Conservation (phyloP, 2,797 vertebrate genomes). For the Acomys russatus region DNA sequence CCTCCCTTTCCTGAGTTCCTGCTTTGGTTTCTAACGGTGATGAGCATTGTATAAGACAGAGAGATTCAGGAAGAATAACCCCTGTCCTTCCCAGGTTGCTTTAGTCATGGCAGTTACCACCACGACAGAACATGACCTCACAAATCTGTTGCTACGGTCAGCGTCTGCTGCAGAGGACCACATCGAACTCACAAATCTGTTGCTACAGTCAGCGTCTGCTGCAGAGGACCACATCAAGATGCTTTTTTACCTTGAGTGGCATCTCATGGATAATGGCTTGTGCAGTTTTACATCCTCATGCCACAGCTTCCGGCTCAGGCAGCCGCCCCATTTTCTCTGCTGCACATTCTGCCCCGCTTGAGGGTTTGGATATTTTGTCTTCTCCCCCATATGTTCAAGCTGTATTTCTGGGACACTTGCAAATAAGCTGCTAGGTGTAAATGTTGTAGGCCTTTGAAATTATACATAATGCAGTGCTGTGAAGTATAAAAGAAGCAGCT, state of each 20-base stretch:
- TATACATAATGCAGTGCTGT: slow-evolving; percentile 71
- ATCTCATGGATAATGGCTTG: neutral
- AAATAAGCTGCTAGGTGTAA: slow-evolving; percentile 55
- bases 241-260: neutral
- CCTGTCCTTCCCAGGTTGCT: neutral
- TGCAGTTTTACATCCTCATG: rapidly evolving
- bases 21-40: neutral
- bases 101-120: neutral
- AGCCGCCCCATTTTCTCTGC: neutral
- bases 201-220: neutral
- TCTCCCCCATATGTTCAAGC: slow-evolving; percentile 62
- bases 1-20: neutral
- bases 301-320: neutral
- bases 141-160: neutral
- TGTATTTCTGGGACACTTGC: slow-evolving; percentile 71
- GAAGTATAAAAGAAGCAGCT: slow-evolving; percentile 63
- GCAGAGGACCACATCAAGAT: neutral
- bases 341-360: neutral
- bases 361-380: slow-evolving; percentile 28
- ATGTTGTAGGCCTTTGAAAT: slow-evolving; percentile 26
- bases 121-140: neutral
- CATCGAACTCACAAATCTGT: neutral
- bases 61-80: neutral
- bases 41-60: neutral
- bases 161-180: neutral